Conservation (phyloP, 2,113 vertebrate genomes). For the Malurus melanocephalus region DNA sequence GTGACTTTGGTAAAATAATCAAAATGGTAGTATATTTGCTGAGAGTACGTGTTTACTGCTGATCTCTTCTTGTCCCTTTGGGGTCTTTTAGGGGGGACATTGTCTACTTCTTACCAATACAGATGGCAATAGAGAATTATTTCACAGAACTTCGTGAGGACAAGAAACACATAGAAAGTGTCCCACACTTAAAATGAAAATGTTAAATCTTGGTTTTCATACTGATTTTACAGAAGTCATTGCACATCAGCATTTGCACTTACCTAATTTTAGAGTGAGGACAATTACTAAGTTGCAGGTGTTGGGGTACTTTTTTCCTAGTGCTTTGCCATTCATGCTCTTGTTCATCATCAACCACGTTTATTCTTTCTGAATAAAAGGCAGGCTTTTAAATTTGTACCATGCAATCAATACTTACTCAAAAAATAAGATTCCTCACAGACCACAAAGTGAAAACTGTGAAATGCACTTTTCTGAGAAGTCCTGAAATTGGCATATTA, state of each 20-base stretch:
- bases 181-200: constrained; percentile 50
- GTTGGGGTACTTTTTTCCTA: constrained; percentile 31
- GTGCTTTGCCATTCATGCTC: background rate
- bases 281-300: constrained; percentile 49
- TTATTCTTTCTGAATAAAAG: constrained; percentile 68
- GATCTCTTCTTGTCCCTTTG: background rate
- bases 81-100: background rate
- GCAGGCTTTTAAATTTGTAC: constrained; percentile 15
- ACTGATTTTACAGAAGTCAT: constrained; percentile 42
- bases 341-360: constrained; percentile 20
- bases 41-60: background rate
- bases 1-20: background rate
- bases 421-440: constrained; percentile 55
- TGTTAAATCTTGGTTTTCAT: constrained; percentile 47
- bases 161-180: constrained; percentile 16
- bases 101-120: background rate
- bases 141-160: constrained; percentile 1
- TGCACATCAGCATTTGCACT: constrained; percentile 51
- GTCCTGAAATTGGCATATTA: constrained; percentile 13
- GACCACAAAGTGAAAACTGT: constrained; percentile 42
- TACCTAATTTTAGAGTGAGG: constrained; percentile 47
- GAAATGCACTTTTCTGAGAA: constrained; percentile 44
- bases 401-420: constrained; percentile 64
- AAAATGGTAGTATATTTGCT: background rate
- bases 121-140: constrained; percentile 29